Conservation (phyloP, 1,140 invertebrate genomes). For the Marisa cornuarietis region DNA sequence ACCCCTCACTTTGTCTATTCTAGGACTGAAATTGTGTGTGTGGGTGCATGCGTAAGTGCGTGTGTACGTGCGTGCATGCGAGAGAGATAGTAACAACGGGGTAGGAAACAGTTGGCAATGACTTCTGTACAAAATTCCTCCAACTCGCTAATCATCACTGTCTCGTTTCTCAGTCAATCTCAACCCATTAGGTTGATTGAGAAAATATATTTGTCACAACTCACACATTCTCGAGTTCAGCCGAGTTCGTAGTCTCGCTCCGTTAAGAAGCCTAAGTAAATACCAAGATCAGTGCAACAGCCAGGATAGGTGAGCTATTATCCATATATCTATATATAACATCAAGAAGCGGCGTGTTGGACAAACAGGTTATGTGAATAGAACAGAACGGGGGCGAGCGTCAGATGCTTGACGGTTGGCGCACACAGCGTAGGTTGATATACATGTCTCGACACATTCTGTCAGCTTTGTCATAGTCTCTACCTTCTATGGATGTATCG, state of each 20-base stretch:
- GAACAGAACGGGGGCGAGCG: not conserved
- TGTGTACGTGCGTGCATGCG: too few species aligned
- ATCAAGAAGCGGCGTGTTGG: not conserved
- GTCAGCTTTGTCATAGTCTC: too few species aligned
- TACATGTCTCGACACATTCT: too few species aligned
- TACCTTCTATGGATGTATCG: too few species aligned
- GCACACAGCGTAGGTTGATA: too few species aligned
- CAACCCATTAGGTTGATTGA: not conserved
- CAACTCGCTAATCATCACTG: too few species aligned
- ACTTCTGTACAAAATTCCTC: too few species aligned
- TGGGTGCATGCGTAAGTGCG: too few species aligned
- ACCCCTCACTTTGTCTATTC: too few species aligned
- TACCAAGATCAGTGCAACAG: conserved; percentile 91
- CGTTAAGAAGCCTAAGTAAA: conserved; percentile 78
- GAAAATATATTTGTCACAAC: not conserved
- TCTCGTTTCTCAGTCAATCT: too few species aligned
- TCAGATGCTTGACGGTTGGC: not conserved
- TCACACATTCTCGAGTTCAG: not conserved
- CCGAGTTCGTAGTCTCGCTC: not conserved
- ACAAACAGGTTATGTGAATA: not conserved
- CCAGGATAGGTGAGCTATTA: conserved; percentile 94
- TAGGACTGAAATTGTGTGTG: too few species aligned
- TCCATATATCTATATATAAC: conserved; percentile 77
- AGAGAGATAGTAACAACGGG: not conserved
- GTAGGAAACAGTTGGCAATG: too few species aligned